Conservation (phyloP, 2,113 vertebrate species). For the Lipophrys pholis region DNA sequence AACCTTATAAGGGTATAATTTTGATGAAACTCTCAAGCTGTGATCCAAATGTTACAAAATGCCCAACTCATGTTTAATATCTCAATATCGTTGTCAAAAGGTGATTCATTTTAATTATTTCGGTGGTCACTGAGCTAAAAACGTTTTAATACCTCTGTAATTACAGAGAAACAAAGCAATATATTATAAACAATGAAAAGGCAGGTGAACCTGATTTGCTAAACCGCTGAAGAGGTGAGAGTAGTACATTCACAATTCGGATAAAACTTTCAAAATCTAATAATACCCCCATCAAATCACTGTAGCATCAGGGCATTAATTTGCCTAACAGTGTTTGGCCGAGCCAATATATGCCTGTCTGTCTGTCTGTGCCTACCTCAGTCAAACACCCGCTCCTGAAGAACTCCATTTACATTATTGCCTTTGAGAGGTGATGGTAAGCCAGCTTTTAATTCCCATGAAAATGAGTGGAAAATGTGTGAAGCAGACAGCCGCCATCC, state of each 20-base stretch:
- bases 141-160: not conserved
- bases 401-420: conserved; percentile 11
- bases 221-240: not conserved
- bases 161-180: not conserved
- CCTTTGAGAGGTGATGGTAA: not conserved
- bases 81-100: too few relatives aligned
- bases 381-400: not conserved
- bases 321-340: conserved; percentile 1
- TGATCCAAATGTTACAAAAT: too few relatives aligned
- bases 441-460: conserved; percentile 50
- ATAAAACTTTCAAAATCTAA: conserved; percentile 4
- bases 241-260: not conserved
- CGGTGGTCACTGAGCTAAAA: not conserved
- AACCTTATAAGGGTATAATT: too few relatives aligned
- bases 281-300: conserved; percentile 13
- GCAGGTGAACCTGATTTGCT: not conserved
- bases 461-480: conserved; percentile 48
- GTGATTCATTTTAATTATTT: not conserved
- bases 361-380: not conserved
- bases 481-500: conserved; percentile 26
- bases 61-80: too few relatives aligned
- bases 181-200: not conserved
- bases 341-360: not conserved
- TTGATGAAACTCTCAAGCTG: too few relatives aligned
- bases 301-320: not conserved